Conservation (phyloP, 2,113 vertebrate genomes). For the Nettapus auritus region DNA sequence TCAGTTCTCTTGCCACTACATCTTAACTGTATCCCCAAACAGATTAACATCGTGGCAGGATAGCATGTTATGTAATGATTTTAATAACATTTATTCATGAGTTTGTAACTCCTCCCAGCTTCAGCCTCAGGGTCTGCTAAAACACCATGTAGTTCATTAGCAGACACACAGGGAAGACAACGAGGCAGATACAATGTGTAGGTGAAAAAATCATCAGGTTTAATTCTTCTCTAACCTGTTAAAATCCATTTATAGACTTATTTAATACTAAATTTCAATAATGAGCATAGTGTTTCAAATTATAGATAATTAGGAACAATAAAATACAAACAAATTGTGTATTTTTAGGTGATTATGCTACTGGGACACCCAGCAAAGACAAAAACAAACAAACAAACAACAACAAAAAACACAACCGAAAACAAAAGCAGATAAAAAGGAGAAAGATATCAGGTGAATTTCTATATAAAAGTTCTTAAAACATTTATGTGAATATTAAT, state of each 20-base stretch:
- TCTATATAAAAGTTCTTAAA: background rate
- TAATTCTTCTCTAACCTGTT: constrained; percentile 20
- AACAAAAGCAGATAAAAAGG: background rate
- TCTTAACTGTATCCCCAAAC: background rate
- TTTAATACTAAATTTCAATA: constrained; percentile 11
- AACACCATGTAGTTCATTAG: constrained; percentile 2
- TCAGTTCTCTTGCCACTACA: background rate
- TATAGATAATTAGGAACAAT: background rate
- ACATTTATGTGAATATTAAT: background rate
- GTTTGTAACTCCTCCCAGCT: constrained; percentile 27
- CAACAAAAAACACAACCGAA: rapidly evolving
- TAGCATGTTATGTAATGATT: constrained; percentile 26
- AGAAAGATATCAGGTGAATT: background rate
- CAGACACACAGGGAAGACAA: constrained; percentile 39
- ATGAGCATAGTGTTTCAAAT: background rate
- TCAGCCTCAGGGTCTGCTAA: constrained; percentile 32
- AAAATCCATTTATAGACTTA: background rate
- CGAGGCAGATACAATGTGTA: constrained; percentile 27
- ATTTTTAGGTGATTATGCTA: background rate
- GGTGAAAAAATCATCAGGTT: constrained; percentile 3
- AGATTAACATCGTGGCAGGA: constrained; percentile 29
- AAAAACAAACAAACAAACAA: rapidly evolving
- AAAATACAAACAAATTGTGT: background rate
- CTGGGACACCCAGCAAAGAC: background rate
- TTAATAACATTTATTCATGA: constrained; percentile 56